A percentile compares a stretch with the other conserved stretches of the same genome.
These are phyloP conservation scores for Cylas formicarius DNA, from an alignment of 1,140 invertebrate genomes.

Conservation along the genomic window DNA sequence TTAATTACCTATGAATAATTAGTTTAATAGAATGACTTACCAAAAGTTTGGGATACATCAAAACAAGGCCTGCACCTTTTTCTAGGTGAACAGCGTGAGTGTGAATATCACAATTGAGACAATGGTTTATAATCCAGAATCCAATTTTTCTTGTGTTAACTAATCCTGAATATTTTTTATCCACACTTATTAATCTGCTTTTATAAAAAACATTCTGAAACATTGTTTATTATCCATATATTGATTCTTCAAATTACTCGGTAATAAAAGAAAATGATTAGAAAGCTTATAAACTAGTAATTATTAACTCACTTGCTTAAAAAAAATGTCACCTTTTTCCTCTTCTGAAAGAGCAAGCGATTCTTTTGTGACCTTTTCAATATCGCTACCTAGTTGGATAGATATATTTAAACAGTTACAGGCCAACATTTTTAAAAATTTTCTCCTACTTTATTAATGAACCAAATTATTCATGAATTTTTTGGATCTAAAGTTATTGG, in stretches of 20 bases:
- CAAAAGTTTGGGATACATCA: slow-evolving; percentile 44
- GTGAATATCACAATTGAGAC: slow-evolving; percentile 40
- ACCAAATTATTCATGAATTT: too few species aligned
- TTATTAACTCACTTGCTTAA: slow-evolving; percentile 41
- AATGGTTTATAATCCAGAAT: slow-evolving; percentile 46
- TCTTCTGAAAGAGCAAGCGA: slow-evolving; percentile 38
- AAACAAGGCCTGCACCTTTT: slow-evolving; percentile 44
- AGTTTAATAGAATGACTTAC: slow-evolving; percentile 36
- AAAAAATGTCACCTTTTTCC: slow-evolving; percentile 42
- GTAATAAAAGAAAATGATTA: slow-evolving; percentile 1
- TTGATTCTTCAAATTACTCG: too few species aligned
- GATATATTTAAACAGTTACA: slow-evolving; percentile 49
- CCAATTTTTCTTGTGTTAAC: slow-evolving; percentile 44
- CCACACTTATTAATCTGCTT: slow-evolving; percentile 43
- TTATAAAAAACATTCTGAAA: slow-evolving; percentile 41
- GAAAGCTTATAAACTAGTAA: slow-evolving; percentile 6
- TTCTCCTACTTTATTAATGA: slow-evolving; percentile 7
- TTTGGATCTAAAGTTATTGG: too few species aligned
- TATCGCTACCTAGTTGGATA: slow-evolving; percentile 41
- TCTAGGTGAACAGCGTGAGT: slow-evolving; percentile 48
- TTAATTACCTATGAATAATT: slow-evolving; percentile 1
- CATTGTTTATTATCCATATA: slow-evolving; percentile 5
- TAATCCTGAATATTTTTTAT: slow-evolving; percentile 44
- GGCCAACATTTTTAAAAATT: slow-evolving; percentile 31
- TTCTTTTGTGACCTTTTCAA: slow-evolving; percentile 38